phyloP scores from a whole-genome alignment of 2,113 vertebrate species.

The Cranoglanis bouderius region DNA sequence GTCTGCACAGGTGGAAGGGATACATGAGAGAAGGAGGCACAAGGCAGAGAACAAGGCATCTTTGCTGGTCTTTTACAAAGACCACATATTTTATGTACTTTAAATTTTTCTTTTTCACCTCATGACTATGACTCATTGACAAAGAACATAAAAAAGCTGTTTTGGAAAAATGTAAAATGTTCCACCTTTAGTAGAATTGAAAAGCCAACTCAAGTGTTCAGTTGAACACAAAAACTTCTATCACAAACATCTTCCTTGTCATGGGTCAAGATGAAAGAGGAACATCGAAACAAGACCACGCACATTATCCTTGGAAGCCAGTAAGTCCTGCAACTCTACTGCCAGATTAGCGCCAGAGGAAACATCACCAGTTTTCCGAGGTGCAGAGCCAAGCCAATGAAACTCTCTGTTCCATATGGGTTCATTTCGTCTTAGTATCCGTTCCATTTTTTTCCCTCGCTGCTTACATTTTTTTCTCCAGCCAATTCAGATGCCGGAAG shows the following conservation, averaged over 20 bases:
- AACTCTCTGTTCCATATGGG: constrained; percentile 40
- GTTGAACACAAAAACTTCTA: neutral
- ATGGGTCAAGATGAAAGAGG: constrained; percentile 47
- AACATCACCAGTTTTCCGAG: constrained; percentile 46
- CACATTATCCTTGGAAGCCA: constrained; percentile 54
- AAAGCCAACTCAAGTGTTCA: neutral
- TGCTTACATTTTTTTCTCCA: constrained; percentile 5
- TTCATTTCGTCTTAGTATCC: constrained; percentile 37
- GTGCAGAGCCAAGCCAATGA: constrained; percentile 44
- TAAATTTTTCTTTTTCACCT: neutral
- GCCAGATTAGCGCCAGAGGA: constrained; percentile 50
- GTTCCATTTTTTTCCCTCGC: constrained; percentile 11
- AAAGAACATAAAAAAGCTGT: neutral
- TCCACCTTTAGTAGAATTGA: too few species aligned
- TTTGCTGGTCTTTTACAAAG: neutral
- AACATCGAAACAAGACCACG: constrained; percentile 36
- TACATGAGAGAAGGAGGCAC: neutral
- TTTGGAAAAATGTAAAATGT: neutral
- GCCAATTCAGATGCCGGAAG: constrained; percentile 42
- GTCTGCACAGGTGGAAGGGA: neutral
- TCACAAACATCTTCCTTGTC: neutral
- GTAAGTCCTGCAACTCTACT: constrained; percentile 31
- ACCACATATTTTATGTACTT: neutral
- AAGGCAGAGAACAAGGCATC: neutral
- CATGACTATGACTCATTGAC: neutral